Base-by-base conservation (phyloP, 2,113 vertebrate species). In the Caretta caretta region DNA sequence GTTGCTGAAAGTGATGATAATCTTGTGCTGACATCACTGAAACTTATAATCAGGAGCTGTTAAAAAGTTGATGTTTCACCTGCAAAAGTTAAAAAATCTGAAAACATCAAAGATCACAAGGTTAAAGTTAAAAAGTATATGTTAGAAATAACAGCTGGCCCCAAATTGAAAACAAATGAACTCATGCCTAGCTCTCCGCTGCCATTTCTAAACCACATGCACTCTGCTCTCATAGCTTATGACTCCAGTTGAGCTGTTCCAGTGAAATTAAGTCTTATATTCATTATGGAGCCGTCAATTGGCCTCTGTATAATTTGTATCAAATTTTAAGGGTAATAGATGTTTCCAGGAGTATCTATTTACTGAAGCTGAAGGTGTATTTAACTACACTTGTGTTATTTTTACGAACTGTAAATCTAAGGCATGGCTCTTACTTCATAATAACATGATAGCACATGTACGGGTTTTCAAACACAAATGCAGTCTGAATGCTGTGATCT, bases 151-250 rank as follows among this genome's bases (percentile, higher is more conserved):
- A 94, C 87, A 96, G 94, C 91, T 92, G 93, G 94, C 80, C n/a
- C 42, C 50, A 96, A 87, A 98, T 46, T 48, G 65, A 97, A 97
- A 98, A 98, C 87, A 97, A 97, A 96, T 97, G 79, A 98, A 96
- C 87, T 98, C 96, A 98, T 95, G 98, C 89, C 86, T 90, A 84
- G 91, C 90, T 86, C 72, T 84, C 46, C 1, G 27, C 79, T 96
- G 92, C 91, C 91, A 90, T 94, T 97, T 17, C 5, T 94, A 97
- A 97, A 80, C 92, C 84, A 95, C 90, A 94, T 89, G 88, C 87
- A 87, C 84, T 49, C 79, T 19, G 35, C 80, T 57, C 83, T 89
- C 92, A 38, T 50, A 93, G 83, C 95, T 97, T 97, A 91, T 94
- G 84, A 97, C 87, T 95, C 93, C 90, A 93, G 93, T 85, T 82